Percentiles rank a stretch among this genome's conserved stretches.
Conservation (phyloP, 2,888 invertebrate species). For the Actias luna region DNA sequence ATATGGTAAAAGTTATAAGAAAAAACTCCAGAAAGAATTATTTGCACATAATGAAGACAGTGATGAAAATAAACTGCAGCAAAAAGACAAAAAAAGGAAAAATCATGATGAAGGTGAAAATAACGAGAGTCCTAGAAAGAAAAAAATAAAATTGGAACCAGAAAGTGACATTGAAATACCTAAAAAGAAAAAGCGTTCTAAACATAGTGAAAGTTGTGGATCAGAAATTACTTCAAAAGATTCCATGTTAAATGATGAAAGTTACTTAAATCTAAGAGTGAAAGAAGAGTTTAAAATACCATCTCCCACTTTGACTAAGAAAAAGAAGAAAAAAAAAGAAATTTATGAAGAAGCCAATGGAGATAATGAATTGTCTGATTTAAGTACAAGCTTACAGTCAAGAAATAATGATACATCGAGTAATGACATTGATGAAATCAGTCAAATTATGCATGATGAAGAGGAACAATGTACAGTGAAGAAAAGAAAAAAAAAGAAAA, state of each 20-base stretch:
- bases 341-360: conserved; percentile 21
- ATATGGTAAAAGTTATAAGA: conserved; percentile 26
- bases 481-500: conserved; percentile 38
- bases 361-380: conserved; percentile 24
- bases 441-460: conserved; percentile 21
- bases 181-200: conserved; percentile 30
- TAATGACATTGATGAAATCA: conserved; percentile 9
- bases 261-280: conserved; percentile 45
- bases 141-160: conserved; percentile 45
- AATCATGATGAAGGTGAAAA: conserved; percentile 19
- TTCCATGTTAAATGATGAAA: conserved; percentile 35
- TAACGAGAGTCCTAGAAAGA: conserved; percentile 26
- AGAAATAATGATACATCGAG: neutral
- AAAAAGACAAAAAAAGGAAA: conserved; percentile 26
- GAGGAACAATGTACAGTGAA: conserved; percentile 27
- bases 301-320: conserved; percentile 18
- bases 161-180: conserved; percentile 46
- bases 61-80: conserved; percentile 5
- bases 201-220: conserved; percentile 18
- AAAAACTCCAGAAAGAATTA: conserved; percentile 33
- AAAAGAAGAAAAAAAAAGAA: conserved; percentile 33
- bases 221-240: conserved; percentile 21
- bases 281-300: conserved; percentile 43
- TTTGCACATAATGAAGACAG: conserved; percentile 18
- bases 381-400: conserved; percentile 5